phyloP scores from a whole-genome alignment of 2,888 invertebrate species.

The Oligia strigilis region DNA sequence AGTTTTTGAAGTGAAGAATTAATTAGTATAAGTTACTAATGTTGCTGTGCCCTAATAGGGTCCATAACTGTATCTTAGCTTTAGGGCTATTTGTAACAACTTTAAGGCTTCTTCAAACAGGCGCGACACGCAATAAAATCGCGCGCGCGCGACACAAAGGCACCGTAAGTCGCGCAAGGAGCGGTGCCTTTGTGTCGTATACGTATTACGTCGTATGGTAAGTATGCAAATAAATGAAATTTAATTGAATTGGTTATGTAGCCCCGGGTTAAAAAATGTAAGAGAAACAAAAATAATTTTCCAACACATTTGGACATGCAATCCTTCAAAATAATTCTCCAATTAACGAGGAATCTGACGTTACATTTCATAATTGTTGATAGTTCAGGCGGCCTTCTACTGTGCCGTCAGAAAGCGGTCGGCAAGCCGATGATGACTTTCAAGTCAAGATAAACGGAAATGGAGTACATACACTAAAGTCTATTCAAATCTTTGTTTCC shows the following conservation, averaged over 20 bases:
- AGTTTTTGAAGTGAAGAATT: neutral
- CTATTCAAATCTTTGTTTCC: too few species aligned
- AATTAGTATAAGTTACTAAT: too few species aligned
- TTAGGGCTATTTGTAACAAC: too few species aligned
- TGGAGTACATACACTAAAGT: neutral
- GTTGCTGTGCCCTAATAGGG: too few species aligned
- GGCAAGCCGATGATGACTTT: slow-evolving; percentile 6
- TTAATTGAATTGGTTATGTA: neutral
- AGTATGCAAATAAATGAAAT: too few species aligned
- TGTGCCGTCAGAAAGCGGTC: neutral
- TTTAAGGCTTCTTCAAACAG: too few species aligned
- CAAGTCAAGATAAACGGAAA: slow-evolving; percentile 33
- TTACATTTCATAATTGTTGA: slow-evolving; percentile 8
- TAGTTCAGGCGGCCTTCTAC: slow-evolving; percentile 7
- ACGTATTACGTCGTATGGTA: too few species aligned
- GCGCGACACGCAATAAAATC: too few species aligned
- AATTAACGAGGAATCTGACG: neutral
- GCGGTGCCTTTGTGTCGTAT: too few species aligned
- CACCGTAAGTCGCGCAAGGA: too few species aligned
- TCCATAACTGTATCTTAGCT: too few species aligned
- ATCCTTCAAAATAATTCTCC: slow-evolving; percentile 14
- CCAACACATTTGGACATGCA: neutral
- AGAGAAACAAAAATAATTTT: neutral
- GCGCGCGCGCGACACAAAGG: too few species aligned
- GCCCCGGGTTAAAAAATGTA: neutral